phyloP scores from a whole-genome alignment of 1,140 invertebrate genomes.

The Archivesica marissinica region DNA sequence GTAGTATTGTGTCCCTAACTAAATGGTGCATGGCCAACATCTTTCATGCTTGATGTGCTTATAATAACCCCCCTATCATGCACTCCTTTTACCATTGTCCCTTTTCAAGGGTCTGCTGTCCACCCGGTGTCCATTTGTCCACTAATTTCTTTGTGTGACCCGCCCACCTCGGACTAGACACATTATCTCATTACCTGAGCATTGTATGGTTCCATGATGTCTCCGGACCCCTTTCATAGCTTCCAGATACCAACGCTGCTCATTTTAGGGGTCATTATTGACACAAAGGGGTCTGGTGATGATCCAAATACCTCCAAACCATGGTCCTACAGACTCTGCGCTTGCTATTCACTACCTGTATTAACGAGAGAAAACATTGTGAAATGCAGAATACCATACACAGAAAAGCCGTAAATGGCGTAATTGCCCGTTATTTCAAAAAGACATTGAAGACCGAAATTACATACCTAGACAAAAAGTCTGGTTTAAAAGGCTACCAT shows the following conservation, averaged over 20 bases:
- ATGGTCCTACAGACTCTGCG: not conserved
- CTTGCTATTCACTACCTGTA: not conserved
- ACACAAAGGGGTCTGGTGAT: conserved; percentile 16
- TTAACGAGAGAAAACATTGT: not conserved
- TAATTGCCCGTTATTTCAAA: conserved; percentile 25
- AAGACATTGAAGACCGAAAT: conserved; percentile 5
- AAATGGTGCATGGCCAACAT: conserved; percentile 59
- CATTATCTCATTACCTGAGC: conserved; percentile 61
- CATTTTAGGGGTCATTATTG: conserved; percentile 55
- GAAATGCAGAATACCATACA: not conserved
- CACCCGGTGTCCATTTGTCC: conserved; percentile 57
- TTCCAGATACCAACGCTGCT: conserved; percentile 49
- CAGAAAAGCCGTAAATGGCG: not conserved
- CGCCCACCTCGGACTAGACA: conserved; percentile 47
- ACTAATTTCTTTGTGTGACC: conserved; percentile 56
- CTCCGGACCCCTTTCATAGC: conserved; percentile 30
- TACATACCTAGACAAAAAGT: conserved; percentile 30
- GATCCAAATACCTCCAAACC: conserved; percentile 20
- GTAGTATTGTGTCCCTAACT: conserved; percentile 55
- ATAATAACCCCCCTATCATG: conserved; percentile 64
- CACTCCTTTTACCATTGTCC: conserved; percentile 29
- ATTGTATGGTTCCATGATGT: conserved; percentile 37
- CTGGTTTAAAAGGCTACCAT: not conserved
- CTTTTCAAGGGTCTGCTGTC: conserved; percentile 41
- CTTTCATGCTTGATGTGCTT: conserved; percentile 59